Conservation (phyloP, 1,140 invertebrate species). For the Triops longicaudatus region DNA sequence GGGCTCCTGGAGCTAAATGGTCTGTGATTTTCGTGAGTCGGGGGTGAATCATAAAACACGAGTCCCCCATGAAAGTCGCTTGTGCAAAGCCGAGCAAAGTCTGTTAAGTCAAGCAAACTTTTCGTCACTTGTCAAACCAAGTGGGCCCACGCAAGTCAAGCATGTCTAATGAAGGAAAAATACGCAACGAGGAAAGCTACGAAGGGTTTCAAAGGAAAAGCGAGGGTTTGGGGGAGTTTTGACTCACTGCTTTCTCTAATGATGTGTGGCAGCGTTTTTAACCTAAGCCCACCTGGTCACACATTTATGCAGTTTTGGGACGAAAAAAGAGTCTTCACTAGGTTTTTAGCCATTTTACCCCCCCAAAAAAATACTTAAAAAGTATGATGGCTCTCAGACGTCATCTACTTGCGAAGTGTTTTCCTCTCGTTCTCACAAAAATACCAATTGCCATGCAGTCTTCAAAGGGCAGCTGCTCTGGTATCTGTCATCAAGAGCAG, state of each 20-base stretch:
- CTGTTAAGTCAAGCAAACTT: neutral
- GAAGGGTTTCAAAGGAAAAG: neutral
- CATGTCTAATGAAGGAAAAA: slow-evolving; percentile 7
- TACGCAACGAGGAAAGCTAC: neutral
- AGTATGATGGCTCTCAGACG: neutral
- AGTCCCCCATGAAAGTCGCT: neutral
- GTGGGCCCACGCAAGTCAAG: neutral
- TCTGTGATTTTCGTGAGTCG: neutral
- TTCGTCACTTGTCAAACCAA: slow-evolving; percentile 2
- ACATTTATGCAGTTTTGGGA: neutral
- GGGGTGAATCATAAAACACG: slow-evolving; percentile 8
- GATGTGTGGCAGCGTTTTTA: neutral
- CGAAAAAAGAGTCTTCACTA: neutral
- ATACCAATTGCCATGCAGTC: slow-evolving; percentile 3
- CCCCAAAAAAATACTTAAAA: neutral
- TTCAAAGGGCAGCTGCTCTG: neutral
- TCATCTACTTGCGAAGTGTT: neutral
- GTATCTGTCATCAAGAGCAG: slow-evolving; percentile 7
- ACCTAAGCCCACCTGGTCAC: slow-evolving; percentile 1
- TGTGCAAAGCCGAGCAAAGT: too few relatives aligned
- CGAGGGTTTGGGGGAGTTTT: neutral
- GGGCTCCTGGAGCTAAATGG: neutral
- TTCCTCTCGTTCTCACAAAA: neutral
- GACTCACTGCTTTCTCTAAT: slow-evolving; percentile 3
- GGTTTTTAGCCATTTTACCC: neutral